Base-by-base conservation (phyloP, 2,888 invertebrate genomes). In the Cistogaster globosa region DNA sequence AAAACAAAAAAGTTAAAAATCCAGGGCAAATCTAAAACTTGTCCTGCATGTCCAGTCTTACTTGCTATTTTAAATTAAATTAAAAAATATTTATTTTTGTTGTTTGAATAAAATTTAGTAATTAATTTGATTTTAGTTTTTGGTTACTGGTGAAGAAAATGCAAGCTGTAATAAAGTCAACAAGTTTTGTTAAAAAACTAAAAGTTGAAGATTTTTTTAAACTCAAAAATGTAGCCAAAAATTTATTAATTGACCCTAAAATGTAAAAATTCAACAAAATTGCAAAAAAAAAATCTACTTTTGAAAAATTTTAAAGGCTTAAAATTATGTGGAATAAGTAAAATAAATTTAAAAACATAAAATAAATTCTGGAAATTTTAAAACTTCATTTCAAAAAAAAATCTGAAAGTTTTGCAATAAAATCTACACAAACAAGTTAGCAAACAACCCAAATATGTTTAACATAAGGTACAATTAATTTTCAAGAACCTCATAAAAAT, bases 21-120 rank as follows among this genome's bases (percentile, higher is more conserved):
- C 22, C 1, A 45, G 55, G 18, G 53, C 74, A 58, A 63, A 62
- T 53, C 53, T 53, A 74, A 63, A 84, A 84, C 77, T 81, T 81
- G 77, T 58, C 60, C 63, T 53, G 45, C 77, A 63, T 69, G 81
- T 84, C 57, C 74, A 65, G 81, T 77, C 51, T 77, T 74, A 38
- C 22, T 63, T n/a, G 32, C 55, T 57, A 48, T 71, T 79, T 48
- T 71, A 48, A 36, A 14, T 0, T 51, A n/a, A 51, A n/a, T 71
- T 36, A 11, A 26, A 45, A 55, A 51, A 36, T 55, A 53, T n/a
- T 74, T 80, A 48, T 18, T 75, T 75, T 55, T 9, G 22, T 53
- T 74, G 42, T 42, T 45, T 53, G 22, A 14, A 11, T 69, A 42
- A 32, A 45, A 75, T 63, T 74, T 72, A 45, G n/a, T 58, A 60